Conservation (phyloP, 2,888 invertebrate genomes). For the Eupithecia insigniata region DNA sequence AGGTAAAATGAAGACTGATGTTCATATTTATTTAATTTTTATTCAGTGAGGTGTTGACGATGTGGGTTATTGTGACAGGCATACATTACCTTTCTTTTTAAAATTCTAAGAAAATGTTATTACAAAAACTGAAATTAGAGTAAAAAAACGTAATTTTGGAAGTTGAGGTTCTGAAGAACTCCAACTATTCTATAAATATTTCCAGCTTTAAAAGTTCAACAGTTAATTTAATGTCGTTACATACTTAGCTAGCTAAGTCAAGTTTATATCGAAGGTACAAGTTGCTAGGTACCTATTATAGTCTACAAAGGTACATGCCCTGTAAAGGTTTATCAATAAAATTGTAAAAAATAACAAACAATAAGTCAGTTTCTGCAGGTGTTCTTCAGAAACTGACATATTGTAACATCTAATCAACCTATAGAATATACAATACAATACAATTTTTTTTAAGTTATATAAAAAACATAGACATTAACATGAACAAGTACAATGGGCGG, state of each 20-base stretch:
- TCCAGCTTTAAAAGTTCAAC: too few species aligned
- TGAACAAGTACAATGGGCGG: too few species aligned
- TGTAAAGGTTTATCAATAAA: neutral
- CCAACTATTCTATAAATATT: too few species aligned
- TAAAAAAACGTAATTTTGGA: neutral
- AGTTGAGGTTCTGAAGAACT: neutral
- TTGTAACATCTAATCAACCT: neutral
- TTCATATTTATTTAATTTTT: slow-evolving; percentile 49
- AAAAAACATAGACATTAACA: too few species aligned
- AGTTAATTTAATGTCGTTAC: too few species aligned
- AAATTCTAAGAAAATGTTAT: neutral
- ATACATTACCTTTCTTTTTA: neutral
- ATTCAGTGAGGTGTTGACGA: slow-evolving; percentile 32
- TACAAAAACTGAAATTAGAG: neutral
- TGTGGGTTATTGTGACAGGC: slow-evolving; percentile 16
- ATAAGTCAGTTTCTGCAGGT: neutral
- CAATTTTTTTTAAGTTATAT: too few species aligned
- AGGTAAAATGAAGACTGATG: slow-evolving; percentile 49
- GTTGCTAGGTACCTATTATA: too few species aligned
- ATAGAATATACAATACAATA: neutral
- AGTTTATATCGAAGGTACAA: too few species aligned
- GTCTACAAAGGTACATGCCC: too few species aligned
- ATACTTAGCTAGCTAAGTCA: too few species aligned
- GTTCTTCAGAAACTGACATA: too few species aligned
- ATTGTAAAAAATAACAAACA: neutral